These are phyloP conservation scores for Pseudolaguvia tuberculata DNA, from an alignment of 2,113 vertebrate genomes.

Conservation along the genomic window DNA sequence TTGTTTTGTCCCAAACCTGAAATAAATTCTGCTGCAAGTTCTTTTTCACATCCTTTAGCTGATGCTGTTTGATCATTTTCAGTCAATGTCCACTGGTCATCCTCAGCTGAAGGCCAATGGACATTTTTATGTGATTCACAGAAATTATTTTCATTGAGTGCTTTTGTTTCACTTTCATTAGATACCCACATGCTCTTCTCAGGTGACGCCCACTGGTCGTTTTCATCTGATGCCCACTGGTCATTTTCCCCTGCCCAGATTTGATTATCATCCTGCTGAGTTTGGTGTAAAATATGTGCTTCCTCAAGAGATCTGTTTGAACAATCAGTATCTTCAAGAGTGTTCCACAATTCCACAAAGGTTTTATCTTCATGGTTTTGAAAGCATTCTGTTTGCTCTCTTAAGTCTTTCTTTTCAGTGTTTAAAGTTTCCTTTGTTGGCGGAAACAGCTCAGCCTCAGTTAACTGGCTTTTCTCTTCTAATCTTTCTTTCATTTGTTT, in stretches of 20 bases:
- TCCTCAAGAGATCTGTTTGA: conserved; percentile 49
- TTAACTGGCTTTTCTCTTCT: conserved; percentile 58
- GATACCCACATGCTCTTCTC: conserved; percentile 17
- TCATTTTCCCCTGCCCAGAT: conserved; percentile 69
- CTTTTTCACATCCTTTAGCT: conserved; percentile 54
- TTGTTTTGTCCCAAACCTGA: conserved; percentile 56
- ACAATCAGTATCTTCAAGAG: conserved; percentile 56
- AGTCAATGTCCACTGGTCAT: conserved; percentile 67
- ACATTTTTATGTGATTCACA: conserved; percentile 39
- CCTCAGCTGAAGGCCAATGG: conserved; percentile 50
- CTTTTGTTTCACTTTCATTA: conserved; percentile 49
- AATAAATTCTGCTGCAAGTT: conserved; percentile 62
- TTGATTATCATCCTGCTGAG: conserved; percentile 56
- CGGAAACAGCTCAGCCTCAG: conserved; percentile 58
- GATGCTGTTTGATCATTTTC: not conserved
- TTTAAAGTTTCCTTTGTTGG: conserved; percentile 52
- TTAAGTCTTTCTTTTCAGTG: conserved; percentile 33
- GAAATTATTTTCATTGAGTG: conserved; percentile 63
- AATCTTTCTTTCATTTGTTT: conserved; percentile 40
- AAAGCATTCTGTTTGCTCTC: conserved; percentile 21
- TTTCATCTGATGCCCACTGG: conserved; percentile 61
- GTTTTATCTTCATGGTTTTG: conserved; percentile 38
- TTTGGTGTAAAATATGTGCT: conserved; percentile 61
- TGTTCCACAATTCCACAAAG: conserved; percentile 58
- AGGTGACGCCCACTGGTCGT: conserved; percentile 24